phyloP scores from a whole-genome alignment of 2,797 vertebrate species.

The Oreochromis grahami region DNA sequence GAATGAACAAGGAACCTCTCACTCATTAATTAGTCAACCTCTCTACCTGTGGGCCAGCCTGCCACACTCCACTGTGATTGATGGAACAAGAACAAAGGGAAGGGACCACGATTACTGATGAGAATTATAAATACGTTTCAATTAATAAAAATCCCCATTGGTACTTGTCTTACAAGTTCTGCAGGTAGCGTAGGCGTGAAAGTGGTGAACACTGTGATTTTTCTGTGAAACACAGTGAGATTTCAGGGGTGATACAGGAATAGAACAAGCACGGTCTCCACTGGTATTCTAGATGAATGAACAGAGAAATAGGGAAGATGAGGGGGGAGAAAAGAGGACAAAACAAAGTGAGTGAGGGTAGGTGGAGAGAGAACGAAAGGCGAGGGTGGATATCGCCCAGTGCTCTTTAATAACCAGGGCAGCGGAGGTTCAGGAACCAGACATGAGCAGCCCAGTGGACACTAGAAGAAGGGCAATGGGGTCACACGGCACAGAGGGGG shows the following conservation, averaged over 20 bases:
- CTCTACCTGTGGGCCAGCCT: slow-evolving; percentile 60
- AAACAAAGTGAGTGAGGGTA: slow-evolving; percentile 40
- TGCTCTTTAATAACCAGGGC: slow-evolving; percentile 76
- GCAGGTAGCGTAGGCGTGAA: background rate
- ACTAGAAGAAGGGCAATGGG: slow-evolving; percentile 71
- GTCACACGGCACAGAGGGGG: slow-evolving; percentile 51
- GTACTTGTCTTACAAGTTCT: slow-evolving; percentile 36
- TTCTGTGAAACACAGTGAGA: background rate
- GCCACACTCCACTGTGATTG: slow-evolving; percentile 50
- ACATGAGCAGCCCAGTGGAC: slow-evolving; percentile 72
- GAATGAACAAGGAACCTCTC: slow-evolving; percentile 45
- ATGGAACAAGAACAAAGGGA: slow-evolving; percentile 56
- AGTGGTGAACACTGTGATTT: background rate
- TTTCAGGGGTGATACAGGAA: background rate
- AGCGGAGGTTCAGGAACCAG: slow-evolving; percentile 63
- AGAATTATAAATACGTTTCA: slow-evolving; percentile 69
- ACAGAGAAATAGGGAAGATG: slow-evolving; percentile 32
- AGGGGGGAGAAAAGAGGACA: slow-evolving; percentile 15
- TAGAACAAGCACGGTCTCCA: slow-evolving; percentile 36
- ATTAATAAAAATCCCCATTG: slow-evolving; percentile 44
- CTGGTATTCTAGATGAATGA: slow-evolving; percentile 45
- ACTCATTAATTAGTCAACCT: slow-evolving; percentile 65
- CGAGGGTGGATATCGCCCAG: slow-evolving; percentile 46
- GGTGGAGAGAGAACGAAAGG: slow-evolving; percentile 27
- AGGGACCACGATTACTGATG: slow-evolving; percentile 55